Base-by-base conservation (phyloP, 2,113 vertebrate genomes). In the Castor canadensis region DNA sequence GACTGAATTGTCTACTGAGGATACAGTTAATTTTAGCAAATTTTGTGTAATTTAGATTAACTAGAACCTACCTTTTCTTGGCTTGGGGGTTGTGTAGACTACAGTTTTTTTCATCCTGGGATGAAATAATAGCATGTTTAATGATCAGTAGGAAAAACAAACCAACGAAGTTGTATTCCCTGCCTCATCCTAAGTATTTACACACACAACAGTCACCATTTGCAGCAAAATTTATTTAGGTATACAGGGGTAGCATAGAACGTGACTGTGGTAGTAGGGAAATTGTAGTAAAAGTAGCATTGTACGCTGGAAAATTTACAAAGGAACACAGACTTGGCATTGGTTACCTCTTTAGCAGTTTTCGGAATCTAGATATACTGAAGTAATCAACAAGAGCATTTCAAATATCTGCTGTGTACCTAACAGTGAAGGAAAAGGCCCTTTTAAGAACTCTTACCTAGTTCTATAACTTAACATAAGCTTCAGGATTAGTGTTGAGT, bases 381-480 rank as follows among this genome's bases (percentile, higher is more conserved):
- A 76, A 64, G 8, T 76, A 62, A 91, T 77, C 35, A n/a, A 5
- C 11, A 52, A 71, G 47, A 79, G 43, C 15, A 19, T 83, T 13
- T 84, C 71, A 12, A 76, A 20, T 72, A 54, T 76, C n/a, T 82
- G 47, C 35, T 84, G 1, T 87, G 19, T 72, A 38, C 79, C 69
- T 73, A 71, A 81, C 9, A 83, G 35, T 79, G 17, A 85, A 79
- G 62, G 56, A 89, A 91, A 60, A 64, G 35, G 38, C 87, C 49
- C 43, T 88, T 93, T 88, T 75, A 90, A 89, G 60, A 88, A 96
- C 62, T 13, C 73, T 94, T 30, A 76, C 40, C 17, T 89, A 81
- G 38, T 95, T 73, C 85, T 95, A 95, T 90, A 95, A 87, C 15
- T 92, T 93, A 69, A 54, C 28, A 22, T 89, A 47, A 69, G 66